These are phyloP conservation scores for Thecocarcelia acutangulata DNA, from an alignment of 2,888 invertebrate species.

Conservation along the genomic window DNA sequence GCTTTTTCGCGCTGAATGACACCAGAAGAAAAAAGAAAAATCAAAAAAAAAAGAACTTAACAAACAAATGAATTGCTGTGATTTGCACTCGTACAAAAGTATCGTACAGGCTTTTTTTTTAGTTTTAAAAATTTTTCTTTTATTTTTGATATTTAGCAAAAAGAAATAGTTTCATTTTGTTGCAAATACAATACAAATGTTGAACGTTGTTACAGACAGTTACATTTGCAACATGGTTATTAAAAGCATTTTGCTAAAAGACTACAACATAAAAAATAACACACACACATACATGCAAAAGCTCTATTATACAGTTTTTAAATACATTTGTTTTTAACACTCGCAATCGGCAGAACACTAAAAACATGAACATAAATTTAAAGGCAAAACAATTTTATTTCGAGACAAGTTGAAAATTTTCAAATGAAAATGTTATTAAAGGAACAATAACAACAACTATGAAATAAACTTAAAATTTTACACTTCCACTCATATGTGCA, in stretches of 20 bases:
- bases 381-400: conserved; percentile 53
- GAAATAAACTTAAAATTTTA: neutral
- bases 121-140: conserved; percentile 7
- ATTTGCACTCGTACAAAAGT: conserved; percentile 17
- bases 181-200: conserved; percentile 53
- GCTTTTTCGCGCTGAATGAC: neutral
- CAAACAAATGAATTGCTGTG: conserved; percentile 67
- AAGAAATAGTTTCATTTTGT: neutral
- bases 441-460: neutral
- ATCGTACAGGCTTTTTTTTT: conserved; percentile 17
- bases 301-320: too few species aligned
- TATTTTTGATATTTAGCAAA: neutral
- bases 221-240: conserved; percentile 72
- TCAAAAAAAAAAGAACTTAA: conserved; percentile 22
- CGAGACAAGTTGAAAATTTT: conserved; percentile 47
- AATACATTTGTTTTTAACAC: conserved; percentile 62
- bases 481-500: neutral
- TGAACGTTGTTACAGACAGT: conserved; percentile 69
- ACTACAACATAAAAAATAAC: conserved; percentile 22
- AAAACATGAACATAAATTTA: conserved; percentile 48
- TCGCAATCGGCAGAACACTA: conserved; percentile 37
- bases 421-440: conserved; percentile 62
- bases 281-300: neutral
- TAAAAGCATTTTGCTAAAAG: conserved; percentile 70
- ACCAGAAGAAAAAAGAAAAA: conserved; percentile 12